Evolutionary conservation across 2,113 vertebrate species (phyloP).

Genomic region (Microcebus lehilahytsara): DNA sequence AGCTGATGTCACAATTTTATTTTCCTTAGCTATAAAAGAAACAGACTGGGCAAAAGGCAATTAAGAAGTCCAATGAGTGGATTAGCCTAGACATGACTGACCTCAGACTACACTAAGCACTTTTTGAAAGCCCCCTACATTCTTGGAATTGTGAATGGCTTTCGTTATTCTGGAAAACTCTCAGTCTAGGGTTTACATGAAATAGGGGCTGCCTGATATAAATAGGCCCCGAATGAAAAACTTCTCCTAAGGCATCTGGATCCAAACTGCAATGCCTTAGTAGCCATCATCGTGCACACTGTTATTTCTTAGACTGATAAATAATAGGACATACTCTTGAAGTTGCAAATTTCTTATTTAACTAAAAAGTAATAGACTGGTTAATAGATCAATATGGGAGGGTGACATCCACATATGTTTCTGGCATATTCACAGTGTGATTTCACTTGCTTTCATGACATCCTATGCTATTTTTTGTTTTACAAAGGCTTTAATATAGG

Average conservation of each 20-base stretch:
- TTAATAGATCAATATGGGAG: not conserved
- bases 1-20: not conserved
- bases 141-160: not conserved
- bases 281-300: not conserved
- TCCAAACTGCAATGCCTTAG: not conserved
- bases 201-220: not conserved
- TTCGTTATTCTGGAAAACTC: not conserved
- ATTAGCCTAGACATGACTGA: not conserved
- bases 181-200: not conserved
- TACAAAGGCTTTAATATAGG: not conserved
- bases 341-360: not conserved
- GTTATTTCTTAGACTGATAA: not conserved
- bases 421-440: not conserved
- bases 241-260: not conserved
- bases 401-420: not conserved
- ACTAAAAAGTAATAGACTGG: not conserved
- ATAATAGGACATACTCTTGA: not conserved
- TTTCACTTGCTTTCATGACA: not conserved
- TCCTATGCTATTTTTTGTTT: not conserved
- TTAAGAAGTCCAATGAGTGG: not conserved
- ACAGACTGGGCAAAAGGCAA: constrained; percentile 23
- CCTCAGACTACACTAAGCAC: not conserved
- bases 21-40: not conserved
- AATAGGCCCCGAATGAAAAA: not conserved
- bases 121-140: not conserved